Evolutionary conservation across 92 coral and sea anemone species (phyloP).

Genomic region (Epizoanthus scotinus): DNA sequence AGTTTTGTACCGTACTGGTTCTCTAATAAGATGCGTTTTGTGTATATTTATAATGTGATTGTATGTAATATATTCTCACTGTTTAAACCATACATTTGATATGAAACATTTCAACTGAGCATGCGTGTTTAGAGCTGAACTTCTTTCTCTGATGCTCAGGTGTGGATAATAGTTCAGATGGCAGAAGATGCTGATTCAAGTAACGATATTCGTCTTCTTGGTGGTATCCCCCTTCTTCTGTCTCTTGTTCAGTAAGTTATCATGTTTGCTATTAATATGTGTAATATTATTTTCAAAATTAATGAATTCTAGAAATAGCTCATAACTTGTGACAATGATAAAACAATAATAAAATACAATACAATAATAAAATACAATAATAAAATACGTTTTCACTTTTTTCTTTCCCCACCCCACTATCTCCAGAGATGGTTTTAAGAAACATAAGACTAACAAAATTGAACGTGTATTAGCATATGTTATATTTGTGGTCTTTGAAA

Average conservation of each 20-base stretch:
- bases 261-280: not conserved
- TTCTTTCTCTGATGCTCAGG: constrained; percentile 44
- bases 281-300: not conserved
- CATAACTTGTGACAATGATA: too few relatives aligned
- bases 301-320: not conserved
- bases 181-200: constrained; percentile 97
- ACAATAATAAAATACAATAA: too few relatives aligned
- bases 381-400: too few relatives aligned
- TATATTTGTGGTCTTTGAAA: too few relatives aligned
- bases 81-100: too few relatives aligned
- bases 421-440: too few relatives aligned
- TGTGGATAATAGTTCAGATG: constrained; percentile 96
- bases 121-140: not conserved
- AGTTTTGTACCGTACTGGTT: constrained; percentile 34
- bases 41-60: too few relatives aligned
- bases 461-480: too few relatives aligned
- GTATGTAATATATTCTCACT: too few relatives aligned
- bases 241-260: constrained; percentile 87
- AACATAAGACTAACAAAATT: too few relatives aligned
- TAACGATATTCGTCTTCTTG: constrained; percentile 94
- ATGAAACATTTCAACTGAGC: not conserved
- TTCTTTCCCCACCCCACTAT: too few relatives aligned
- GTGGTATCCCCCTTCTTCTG: constrained; percentile 92
- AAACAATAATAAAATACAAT: too few relatives aligned
- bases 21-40: not conserved